Base-by-base conservation (phyloP, 1,140 invertebrate species). In the Drosophila melanica region DNA sequence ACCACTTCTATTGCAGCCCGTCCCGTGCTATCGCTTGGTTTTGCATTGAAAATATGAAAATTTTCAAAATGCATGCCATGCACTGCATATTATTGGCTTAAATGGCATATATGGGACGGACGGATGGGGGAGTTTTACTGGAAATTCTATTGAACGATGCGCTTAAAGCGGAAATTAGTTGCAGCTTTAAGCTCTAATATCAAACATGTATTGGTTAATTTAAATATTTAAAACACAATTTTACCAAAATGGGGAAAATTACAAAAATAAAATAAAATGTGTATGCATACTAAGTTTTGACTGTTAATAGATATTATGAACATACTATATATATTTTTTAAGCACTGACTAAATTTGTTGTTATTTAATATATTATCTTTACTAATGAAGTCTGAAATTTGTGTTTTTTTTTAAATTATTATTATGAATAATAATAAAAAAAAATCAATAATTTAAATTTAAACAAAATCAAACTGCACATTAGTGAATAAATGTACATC, bases 31-130 rank as follows among this genome's bases (percentile, higher is more conserved):
- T 23, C 20, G 20, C 20, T n/a, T 4, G n/a, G 12, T 10, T n/a
- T 48, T 60, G n/a, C 54, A 69, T 62, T 54, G 64, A 37, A 69
- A 62, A 69, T 62, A 27, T 74, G 76, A 45, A 71, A 74, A 74
- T 65, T 66, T 63, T 63, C 51, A 57, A 78, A 86, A 86, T 81
- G 82, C 75, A 81, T 76, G 78, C 48, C 75, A 73, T 60, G 63
- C 44, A 47, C 67, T 63, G 53, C 70, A 63, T 57, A 69, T 60
- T 75, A 66, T 81, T 73, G 55, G 55, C 47, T 72, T 37, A 54
- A 75, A 79, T 58, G 63, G 48, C 57, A 72, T 37, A 42, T 11
- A 12, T 41, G 20, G 37, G 30, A 45, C 9, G 37, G 30, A 45
- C 9, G 37, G 4, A 3, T 30, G 8, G 4, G 27, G 16, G n/a